Conservation (phyloP, 1,140 invertebrate genomes). For the Neodiprion fabricii region DNA sequence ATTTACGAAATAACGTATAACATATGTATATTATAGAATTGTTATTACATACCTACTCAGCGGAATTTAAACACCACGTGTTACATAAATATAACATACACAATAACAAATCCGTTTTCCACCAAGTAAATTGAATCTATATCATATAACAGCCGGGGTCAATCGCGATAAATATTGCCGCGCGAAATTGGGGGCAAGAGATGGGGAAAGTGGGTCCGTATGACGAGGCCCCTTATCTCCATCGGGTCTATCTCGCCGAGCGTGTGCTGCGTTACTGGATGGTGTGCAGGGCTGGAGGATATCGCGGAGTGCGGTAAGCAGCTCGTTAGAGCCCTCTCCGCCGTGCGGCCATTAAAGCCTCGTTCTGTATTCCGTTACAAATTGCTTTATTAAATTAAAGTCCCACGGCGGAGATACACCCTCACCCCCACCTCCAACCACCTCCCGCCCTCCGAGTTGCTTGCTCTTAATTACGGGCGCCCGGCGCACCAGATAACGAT, state of each 20-base stretch:
- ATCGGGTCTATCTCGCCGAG: not conserved
- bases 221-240: too few species aligned
- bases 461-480: not conserved
- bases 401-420: slow-evolving; percentile 39
- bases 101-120: too few species aligned
- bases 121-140: too few species aligned
- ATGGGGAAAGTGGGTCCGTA: not conserved
- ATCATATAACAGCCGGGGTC: too few species aligned
- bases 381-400: slow-evolving; percentile 59
- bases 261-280: slow-evolving; percentile 2
- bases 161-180: not conserved
- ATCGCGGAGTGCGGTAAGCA: slow-evolving; percentile 53
- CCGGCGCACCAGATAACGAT: not conserved
- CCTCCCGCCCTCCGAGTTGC: not conserved
- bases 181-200: not conserved
- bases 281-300: not conserved
- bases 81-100: too few species aligned
- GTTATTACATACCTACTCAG: too few species aligned
- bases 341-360: slow-evolving; percentile 61
- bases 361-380: slow-evolving; percentile 61
- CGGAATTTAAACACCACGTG: too few species aligned
- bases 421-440: too few species aligned
- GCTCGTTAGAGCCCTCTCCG: slow-evolving; percentile 61
- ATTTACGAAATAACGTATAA: too few species aligned
- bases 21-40: too few species aligned